Conservation (phyloP, 2,888 invertebrate genomes). For the Drosophila greeni region DNA sequence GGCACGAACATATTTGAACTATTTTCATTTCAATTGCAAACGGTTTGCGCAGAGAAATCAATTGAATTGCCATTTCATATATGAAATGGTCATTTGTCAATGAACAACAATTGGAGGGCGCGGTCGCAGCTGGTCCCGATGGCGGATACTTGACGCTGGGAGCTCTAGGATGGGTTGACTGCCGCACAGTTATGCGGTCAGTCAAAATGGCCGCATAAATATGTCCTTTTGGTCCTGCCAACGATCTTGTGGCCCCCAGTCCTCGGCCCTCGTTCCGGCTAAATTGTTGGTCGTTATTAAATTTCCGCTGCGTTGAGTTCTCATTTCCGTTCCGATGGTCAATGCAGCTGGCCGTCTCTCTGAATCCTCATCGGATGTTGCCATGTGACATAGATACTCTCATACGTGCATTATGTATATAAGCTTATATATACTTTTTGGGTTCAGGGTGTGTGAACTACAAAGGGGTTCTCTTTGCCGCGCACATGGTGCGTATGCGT, state of each 20-base stretch:
- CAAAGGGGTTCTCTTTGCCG: constrained; percentile 15
- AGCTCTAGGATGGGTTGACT: constrained; percentile 22
- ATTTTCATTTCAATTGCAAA: constrained; percentile 73
- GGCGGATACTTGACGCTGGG: constrained; percentile 10
- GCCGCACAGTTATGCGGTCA: constrained; percentile 54
- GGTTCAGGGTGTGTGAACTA: constrained; percentile 21
- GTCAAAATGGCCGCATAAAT: constrained; percentile 72
- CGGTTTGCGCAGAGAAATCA: constrained; percentile 64
- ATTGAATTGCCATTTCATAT: constrained; percentile 74
- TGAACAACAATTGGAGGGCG: constrained; percentile 58
- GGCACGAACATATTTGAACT: constrained; percentile 67
- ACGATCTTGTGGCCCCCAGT: constrained; percentile 23
- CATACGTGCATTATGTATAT: constrained; percentile 14
- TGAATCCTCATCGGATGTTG: constrained; percentile 64
- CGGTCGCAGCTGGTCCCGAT: constrained; percentile 40
- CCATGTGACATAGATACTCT: constrained; percentile 61
- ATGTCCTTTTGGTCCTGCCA: constrained; percentile 55
- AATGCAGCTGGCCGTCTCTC: constrained; percentile 61
- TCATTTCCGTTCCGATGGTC: constrained; percentile 73
- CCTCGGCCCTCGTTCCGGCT: constrained; percentile 37
- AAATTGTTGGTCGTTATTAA: constrained; percentile 74
- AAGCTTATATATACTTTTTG: constrained; percentile 1
- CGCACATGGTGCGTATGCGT: constrained; percentile 49
- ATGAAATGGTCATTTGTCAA: constrained; percentile 74
- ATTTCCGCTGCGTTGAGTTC: constrained; percentile 74